Evolutionary conservation across 2,888 invertebrate genomes (phyloP).

Genomic region (Seladonia tumulorum): DNA sequence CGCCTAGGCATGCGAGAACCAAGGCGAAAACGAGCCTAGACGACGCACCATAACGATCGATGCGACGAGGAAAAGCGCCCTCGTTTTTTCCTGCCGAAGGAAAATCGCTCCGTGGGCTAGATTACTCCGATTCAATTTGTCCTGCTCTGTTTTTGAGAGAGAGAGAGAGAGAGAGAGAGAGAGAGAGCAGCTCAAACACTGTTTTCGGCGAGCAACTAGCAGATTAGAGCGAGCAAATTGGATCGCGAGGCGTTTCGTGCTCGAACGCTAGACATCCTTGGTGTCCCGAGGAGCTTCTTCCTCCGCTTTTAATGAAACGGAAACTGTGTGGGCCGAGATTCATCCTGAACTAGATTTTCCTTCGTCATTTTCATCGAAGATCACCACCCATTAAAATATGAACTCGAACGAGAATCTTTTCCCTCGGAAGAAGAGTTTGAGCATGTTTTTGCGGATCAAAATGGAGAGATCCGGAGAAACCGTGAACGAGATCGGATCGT

Average conservation of each 20-base stretch:
- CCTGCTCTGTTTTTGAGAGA: not conserved
- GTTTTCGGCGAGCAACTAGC: constrained; percentile 6
- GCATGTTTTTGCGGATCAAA: not conserved
- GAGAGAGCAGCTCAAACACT: not conserved
- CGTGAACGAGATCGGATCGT: not conserved
- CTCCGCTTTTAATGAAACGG: not conserved
- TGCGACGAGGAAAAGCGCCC: constrained; percentile 12
- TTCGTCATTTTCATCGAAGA: not conserved
- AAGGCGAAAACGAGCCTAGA: constrained; percentile 30
- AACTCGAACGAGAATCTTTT: too few species aligned
- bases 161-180: not conserved
- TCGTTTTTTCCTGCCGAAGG: not conserved
- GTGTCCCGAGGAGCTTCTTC: not conserved
- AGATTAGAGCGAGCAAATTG: constrained; percentile 18
- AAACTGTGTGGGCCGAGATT: not conserved
- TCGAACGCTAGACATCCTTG: not conserved
- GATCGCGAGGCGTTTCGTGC: not conserved
- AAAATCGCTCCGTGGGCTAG: not conserved
- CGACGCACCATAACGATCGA: constrained; percentile 39
- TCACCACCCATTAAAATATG: not conserved
- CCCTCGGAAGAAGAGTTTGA: too few species aligned
- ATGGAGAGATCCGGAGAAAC: not conserved
- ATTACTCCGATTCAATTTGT: constrained; percentile 15
- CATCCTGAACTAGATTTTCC: too few species aligned
- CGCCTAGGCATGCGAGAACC: constrained; percentile 33